These are phyloP conservation scores for Rhinella marina DNA, from an alignment of 2,797 vertebrate species.

Conservation along the genomic window DNA sequence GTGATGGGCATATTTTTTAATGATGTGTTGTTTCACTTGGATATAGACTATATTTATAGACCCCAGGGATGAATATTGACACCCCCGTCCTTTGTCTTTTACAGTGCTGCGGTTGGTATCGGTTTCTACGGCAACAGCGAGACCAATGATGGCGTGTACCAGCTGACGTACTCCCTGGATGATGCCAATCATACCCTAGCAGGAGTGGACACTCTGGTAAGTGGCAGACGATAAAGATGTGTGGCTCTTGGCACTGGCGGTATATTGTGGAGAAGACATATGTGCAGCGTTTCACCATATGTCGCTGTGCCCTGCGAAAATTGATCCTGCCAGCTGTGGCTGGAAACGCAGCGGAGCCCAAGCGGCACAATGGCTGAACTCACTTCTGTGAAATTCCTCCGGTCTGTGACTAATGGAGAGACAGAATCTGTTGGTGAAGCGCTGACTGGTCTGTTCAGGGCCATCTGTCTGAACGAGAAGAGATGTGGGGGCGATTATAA, in stretches of 20 bases:
- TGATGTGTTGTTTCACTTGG: background rate
- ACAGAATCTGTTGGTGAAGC: background rate
- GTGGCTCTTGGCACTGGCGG: background rate
- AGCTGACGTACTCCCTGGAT: slow-evolving; percentile 91
- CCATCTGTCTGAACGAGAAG: slow-evolving; percentile 37
- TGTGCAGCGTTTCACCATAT: background rate
- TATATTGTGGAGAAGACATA: background rate
- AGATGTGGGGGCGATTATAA: background rate
- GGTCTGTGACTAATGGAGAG: slow-evolving; percentile 54
- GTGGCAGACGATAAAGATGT: slow-evolving; percentile 55
- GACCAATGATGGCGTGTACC: slow-evolving; percentile 91
- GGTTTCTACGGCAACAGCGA: slow-evolving; percentile 99
- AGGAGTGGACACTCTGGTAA: slow-evolving; percentile 86
- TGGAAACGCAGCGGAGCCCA: too few relatives aligned
- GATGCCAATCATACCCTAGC: slow-evolving; percentile 91
- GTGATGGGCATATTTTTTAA: background rate
- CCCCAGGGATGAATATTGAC: background rate
- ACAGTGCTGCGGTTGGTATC: slow-evolving; percentile 87
- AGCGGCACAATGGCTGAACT: background rate
- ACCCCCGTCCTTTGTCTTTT: slow-evolving; percentile 49
- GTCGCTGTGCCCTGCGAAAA: background rate
- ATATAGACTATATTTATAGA: background rate
- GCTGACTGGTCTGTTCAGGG: background rate
- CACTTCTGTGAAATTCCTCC: slow-evolving; percentile 33
- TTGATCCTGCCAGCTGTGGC: slow-evolving; percentile 1